These are phyloP conservation scores for Andricus curvator DNA, from an alignment of 2,888 invertebrate genomes.

Conservation along the genomic window DNA sequence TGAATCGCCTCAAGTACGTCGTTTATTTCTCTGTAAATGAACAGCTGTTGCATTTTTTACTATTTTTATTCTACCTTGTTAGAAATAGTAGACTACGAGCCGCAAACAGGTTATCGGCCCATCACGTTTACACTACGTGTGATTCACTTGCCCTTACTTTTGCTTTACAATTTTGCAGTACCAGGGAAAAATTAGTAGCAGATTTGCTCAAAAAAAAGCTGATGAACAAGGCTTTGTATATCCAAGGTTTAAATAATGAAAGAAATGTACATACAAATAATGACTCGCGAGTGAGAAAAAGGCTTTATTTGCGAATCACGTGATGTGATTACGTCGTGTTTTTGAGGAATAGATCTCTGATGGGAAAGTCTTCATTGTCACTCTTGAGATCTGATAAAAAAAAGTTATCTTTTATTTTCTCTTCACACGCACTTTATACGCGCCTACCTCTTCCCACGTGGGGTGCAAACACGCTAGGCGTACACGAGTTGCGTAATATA, in stretches of 20 bases:
- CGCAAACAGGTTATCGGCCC: background rate
- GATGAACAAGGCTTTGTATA: too few relatives aligned
- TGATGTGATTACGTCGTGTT: constrained; percentile 1
- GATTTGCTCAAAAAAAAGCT: too few relatives aligned
- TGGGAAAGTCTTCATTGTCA: constrained; percentile 15
- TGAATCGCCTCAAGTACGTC: background rate
- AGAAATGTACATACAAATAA: background rate
- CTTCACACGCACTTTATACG: constrained; percentile 38
- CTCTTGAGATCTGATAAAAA: constrained; percentile 30
- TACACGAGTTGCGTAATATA: constrained; percentile 39
- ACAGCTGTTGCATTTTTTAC: background rate
- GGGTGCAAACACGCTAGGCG: constrained; percentile 39
- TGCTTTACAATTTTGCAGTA: too few relatives aligned
- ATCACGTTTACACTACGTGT: background rate
- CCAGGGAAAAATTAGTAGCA: too few relatives aligned
- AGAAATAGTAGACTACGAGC: background rate
- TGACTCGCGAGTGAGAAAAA: background rate
- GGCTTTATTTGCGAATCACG: constrained; percentile 14
- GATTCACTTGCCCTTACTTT: too few relatives aligned
- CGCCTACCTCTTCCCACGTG: constrained; percentile 57
- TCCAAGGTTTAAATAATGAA: background rate
- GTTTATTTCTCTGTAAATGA: constrained; percentile 2
- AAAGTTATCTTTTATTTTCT: constrained; percentile 14
- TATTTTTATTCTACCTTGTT: background rate
- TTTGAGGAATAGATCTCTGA: background rate